Base-by-base conservation (phyloP, 2,797 vertebrate genomes). In the Phrynocephalus guinanensis region DNA sequence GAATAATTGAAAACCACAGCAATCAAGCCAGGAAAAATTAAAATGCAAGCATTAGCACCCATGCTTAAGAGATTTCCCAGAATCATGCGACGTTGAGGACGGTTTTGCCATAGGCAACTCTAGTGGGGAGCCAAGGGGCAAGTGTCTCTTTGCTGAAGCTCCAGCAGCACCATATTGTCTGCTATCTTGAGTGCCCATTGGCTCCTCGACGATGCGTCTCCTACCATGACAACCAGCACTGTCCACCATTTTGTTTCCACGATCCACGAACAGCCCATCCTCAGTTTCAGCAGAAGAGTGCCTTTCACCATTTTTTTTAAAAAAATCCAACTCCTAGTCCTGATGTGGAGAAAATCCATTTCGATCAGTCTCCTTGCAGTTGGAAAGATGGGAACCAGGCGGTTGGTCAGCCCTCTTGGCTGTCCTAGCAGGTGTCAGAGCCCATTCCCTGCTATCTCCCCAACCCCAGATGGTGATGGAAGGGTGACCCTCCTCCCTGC, bases 11-110 rank as follows among this genome's bases (percentile, higher is more conserved):
- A 72, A 83, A 82, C 78, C 71, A 82, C 48, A 81, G 83, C 71
- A 20, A 44, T 82, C 78, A 68, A 88, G 78, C 78, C 71, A 85
- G 83, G 78, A 76, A 88, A 76, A 80, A 81, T 76, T 52, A 70
- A 81, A 85, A 88, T 56, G 79, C 87, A 88, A 88, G 87, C 87
- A 88, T 15, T 85, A 81, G 78, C 26, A 48, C 83, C 83, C 87
- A 88, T 88, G 87, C 87, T 50, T 66, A 82, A 24, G 71, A 66
- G 77, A 81, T 88, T 88, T 88, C 83, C 78, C 83, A 75, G 78
- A 80, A 88, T 85, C 87, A 88, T 88, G 87, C 87, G 83, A 81
- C 72, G 3, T 68, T 72, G 44, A 70, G 87, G 77, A 76, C 38
- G 26, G 52, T 66, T 11, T 75, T 63, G 70, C 56, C 79, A 60